A percentile compares a stretch with the other conserved stretches of the same genome.
Evolutionary conservation across 2,113 vertebrate species (phyloP).

Genomic region (Callocephalon fimbriatum): DNA sequence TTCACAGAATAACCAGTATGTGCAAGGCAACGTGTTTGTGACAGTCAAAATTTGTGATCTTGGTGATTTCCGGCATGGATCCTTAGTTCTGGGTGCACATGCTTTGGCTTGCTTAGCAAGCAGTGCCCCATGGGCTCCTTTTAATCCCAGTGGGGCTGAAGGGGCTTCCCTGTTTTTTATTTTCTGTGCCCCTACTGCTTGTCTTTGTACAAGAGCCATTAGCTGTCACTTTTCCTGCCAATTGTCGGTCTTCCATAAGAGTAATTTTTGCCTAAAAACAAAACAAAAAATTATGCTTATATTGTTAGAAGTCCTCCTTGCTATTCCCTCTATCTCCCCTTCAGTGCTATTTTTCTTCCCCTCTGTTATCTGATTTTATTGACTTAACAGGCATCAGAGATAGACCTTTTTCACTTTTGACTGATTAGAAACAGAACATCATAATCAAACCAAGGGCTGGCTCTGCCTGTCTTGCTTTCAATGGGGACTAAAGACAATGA

Average conservation of each 20-base stretch:
- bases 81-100: neutral
- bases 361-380: neutral
- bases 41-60: neutral
- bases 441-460: neutral
- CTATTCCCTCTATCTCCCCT: neutral
- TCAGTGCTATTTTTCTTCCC: neutral
- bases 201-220: neutral
- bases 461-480: neutral
- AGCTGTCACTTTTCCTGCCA: neutral
- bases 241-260: neutral
- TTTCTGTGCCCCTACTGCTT: neutral
- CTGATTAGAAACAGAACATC: neutral
- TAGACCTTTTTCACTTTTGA: neutral
- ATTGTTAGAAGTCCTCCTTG: neutral
- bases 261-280: neutral
- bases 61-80: neutral
- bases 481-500: rapidly evolving
- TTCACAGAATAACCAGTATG: neutral
- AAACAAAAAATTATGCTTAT: neutral
- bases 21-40: rapidly evolving
- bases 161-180: neutral
- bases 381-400: neutral
- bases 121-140: neutral
- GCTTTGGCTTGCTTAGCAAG: neutral
- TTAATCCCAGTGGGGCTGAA: neutral